These are phyloP conservation scores for Echinops telfairi DNA, from an alignment of 2,113 vertebrate species.

Conservation along the genomic window DNA sequence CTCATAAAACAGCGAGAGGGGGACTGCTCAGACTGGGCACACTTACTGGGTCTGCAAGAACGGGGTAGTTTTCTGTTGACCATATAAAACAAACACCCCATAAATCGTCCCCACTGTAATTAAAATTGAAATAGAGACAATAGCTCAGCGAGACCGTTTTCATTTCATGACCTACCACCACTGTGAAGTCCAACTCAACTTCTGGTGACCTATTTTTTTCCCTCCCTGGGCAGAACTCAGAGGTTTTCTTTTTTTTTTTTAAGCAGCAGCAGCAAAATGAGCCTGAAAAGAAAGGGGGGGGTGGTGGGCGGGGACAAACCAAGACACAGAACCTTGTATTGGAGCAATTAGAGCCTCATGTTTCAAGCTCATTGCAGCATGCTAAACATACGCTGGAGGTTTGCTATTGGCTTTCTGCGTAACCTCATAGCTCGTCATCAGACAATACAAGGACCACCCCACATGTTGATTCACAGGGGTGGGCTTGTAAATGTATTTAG, in stretches of 20 bases:
- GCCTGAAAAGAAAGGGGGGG: background rate
- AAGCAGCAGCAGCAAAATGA: slow-evolving; percentile 22
- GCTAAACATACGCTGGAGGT: slow-evolving; percentile 5
- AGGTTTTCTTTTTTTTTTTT: slow-evolving; percentile 18
- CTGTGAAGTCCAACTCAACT: background rate
- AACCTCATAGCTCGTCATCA: background rate
- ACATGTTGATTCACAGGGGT: background rate
- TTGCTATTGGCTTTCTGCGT: background rate
- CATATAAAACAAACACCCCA: slow-evolving; percentile 38
- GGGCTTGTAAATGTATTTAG: background rate
- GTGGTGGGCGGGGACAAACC: no score
- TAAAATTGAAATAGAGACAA: slow-evolving; percentile 65
- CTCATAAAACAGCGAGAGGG: background rate
- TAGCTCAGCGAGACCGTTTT: slow-evolving; percentile 53
- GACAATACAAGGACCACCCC: background rate
- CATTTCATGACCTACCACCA: background rate
- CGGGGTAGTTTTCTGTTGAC: background rate
- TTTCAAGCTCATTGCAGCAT: slow-evolving; percentile 40
- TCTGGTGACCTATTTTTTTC: slow-evolving; percentile 45
- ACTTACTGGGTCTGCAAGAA: background rate
- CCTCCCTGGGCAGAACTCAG: background rate
- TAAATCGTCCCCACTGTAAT: slow-evolving; percentile 51
- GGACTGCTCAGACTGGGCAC: background rate
- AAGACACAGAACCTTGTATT: background rate
- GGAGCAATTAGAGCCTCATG: slow-evolving; percentile 45